A percentile compares a stretch with the other conserved stretches of the same genome.
Evolutionary conservation across 2,888 invertebrate species (phyloP).

Genomic region (Tethea ocularis): DNA sequence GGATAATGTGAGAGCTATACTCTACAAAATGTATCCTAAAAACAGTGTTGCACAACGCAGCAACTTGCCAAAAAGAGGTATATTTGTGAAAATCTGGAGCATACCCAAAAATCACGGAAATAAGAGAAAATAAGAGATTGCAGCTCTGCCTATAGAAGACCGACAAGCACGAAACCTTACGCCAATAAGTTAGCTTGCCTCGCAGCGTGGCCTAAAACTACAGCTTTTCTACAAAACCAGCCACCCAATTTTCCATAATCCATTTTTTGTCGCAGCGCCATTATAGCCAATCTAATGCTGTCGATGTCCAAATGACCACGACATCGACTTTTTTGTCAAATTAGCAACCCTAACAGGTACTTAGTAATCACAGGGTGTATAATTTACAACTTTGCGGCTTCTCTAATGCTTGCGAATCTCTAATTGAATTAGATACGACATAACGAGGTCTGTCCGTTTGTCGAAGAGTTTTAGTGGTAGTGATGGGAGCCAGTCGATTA

Average conservation of each 20-base stretch:
- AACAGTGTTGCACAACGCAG: no score
- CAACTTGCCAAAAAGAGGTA: no score
- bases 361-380: conserved; percentile 41
- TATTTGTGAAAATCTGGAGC: no score
- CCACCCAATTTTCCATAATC: not conserved
- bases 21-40: no score
- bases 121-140: no score
- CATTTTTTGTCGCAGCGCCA: not conserved
- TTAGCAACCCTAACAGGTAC: conserved; percentile 38
- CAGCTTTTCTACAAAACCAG: not conserved
- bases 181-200: no score
- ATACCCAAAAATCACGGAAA: no score
- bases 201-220: not conserved
- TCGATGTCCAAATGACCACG: conserved; percentile 27
- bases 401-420: conserved; percentile 55
- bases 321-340: conserved; percentile 46
- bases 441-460: conserved; percentile 7
- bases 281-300: conserved; percentile 6
- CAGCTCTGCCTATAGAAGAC: no score
- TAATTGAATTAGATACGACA: conserved; percentile 60
- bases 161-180: no score
- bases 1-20: no score
- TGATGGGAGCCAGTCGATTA: not conserved
- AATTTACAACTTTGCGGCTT: conserved; percentile 64
- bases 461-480: not conserved